These are phyloP conservation scores for Oncorhynchus tshawytscha DNA, from an alignment of 2,113 vertebrate genomes.

Conservation along the genomic window DNA sequence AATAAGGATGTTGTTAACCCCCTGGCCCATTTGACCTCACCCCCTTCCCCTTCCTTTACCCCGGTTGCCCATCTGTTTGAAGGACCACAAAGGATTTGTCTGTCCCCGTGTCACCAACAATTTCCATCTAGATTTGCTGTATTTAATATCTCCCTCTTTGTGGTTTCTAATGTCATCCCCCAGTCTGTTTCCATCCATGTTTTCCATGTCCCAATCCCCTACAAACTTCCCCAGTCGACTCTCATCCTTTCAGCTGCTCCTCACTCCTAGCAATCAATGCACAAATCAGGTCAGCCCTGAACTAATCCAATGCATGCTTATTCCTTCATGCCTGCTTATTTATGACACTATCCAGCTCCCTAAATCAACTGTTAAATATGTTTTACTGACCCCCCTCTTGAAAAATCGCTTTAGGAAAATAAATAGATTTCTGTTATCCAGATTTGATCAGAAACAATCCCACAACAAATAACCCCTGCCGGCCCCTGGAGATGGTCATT, in stretches of 20 bases:
- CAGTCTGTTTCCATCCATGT: not conserved
- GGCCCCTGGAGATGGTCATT: not conserved
- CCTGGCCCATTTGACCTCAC: slow-evolving; percentile 14
- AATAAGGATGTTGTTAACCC: slow-evolving; percentile 43
- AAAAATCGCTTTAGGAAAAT: not conserved
- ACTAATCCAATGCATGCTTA: too few relatives aligned
- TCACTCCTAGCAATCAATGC: not conserved
- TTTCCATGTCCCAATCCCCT: not conserved
- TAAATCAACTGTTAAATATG: not conserved
- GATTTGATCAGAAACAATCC: not conserved
- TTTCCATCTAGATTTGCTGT: not conserved
- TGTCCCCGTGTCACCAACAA: too few relatives aligned
- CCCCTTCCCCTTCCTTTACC: not conserved
- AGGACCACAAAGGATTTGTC: slow-evolving; percentile 6
- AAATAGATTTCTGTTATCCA: not conserved
- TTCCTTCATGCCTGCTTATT: too few relatives aligned
- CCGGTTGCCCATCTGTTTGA: slow-evolving; percentile 48
- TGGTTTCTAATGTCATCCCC: slow-evolving; percentile 46
- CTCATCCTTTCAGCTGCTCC: not conserved
- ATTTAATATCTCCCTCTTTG: slow-evolving; percentile 9
- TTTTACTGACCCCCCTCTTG: not conserved
- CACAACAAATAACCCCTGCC: not conserved
- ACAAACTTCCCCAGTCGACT: not conserved
- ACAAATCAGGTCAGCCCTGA: not conserved
- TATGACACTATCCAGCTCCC: too few relatives aligned